These are phyloP conservation scores for Eurystomus gularis DNA, from an alignment of 2,113 vertebrate species.

Conservation along the genomic window DNA sequence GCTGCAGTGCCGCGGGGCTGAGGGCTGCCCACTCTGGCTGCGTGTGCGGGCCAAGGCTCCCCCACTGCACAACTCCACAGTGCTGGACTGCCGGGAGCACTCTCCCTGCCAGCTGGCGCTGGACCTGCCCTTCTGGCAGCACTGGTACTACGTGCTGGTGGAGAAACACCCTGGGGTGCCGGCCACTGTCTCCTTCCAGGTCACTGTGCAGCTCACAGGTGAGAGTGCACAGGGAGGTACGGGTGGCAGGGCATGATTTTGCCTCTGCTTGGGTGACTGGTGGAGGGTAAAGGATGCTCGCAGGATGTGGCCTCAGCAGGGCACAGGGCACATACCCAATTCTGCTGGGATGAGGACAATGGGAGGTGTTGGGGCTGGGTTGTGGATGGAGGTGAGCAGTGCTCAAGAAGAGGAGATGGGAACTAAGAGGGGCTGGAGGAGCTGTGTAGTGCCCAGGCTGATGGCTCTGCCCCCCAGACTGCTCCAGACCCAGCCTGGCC, in stretches of 20 bases:
- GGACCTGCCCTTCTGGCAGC: conserved; percentile 89
- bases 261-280: background rate
- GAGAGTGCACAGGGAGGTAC: conserved; percentile 7
- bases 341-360: background rate
- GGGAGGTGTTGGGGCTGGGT: background rate
- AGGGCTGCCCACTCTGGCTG: conserved; percentile 87
- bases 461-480: conserved; percentile 76
- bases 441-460: background rate
- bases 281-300: fast-evolving
- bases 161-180: conserved; percentile 81
- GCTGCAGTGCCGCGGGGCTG: conserved; percentile 77
- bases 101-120: conserved; percentile 83
- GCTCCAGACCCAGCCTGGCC: conserved; percentile 83
- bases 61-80: conserved; percentile 93
- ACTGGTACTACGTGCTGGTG: conserved; percentile 96
- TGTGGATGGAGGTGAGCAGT: background rate
- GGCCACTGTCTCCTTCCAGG: conserved; percentile 85
- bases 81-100: conserved; percentile 83
- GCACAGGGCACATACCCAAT: background rate
- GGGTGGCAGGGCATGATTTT: background rate
- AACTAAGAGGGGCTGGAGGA: background rate
- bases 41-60: conserved; percentile 91
- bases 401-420: background rate
- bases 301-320: background rate
- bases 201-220: conserved; percentile 91